A percentile compares a stretch with the other conserved stretches of the same genome.
Evolutionary conservation across 64 coral and sea anemone species (phyloP).

Genomic region (Hydrozoanthus tunicans): DNA sequence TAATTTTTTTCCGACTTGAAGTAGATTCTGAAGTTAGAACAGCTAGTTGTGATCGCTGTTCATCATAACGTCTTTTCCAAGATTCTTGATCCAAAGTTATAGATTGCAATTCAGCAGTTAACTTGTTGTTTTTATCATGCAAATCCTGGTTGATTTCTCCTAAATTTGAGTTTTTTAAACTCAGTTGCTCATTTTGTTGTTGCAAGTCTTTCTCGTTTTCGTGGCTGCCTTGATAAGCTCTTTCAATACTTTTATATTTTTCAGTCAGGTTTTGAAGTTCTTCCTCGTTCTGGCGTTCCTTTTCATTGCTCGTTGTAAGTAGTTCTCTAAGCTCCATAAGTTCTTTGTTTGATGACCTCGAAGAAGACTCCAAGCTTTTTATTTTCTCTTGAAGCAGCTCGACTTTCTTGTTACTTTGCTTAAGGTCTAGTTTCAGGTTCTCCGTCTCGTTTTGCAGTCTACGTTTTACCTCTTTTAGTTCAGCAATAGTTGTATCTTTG

Average conservation of each 20-base stretch:
- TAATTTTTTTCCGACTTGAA: conserved; percentile 54
- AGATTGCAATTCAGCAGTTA: conserved; percentile 59
- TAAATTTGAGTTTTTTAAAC: conserved; percentile 56
- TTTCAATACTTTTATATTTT: conserved; percentile 42
- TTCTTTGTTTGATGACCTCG: conserved; percentile 50
- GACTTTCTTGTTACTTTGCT: conserved; percentile 59
- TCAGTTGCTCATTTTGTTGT: conserved; percentile 59
- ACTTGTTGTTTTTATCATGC: conserved; percentile 27
- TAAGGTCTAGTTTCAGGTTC: conserved; percentile 41
- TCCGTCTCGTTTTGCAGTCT: conserved; percentile 56
- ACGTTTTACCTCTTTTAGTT: conserved; percentile 61
- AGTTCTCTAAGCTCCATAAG: conserved; percentile 49
- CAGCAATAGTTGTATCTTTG: conserved; percentile 61
- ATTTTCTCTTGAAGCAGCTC: conserved; percentile 71
- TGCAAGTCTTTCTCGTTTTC: conserved; percentile 60
- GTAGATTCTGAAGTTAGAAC: conserved; percentile 50
- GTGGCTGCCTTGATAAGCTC: conserved; percentile 31
- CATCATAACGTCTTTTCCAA: conserved; percentile 40
- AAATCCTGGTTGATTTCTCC: conserved; percentile 53
- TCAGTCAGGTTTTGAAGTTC: conserved; percentile 41
- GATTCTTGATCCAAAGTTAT: conserved; percentile 49
- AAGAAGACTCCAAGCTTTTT: conserved; percentile 56
- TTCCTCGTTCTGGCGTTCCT: conserved; percentile 25
- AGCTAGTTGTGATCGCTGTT: conserved; percentile 54
- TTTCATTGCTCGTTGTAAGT: conserved; percentile 40